Percentiles rank a stretch among this genome's conserved stretches.
Conservation (phyloP, 2,113 vertebrate species). For the Paralichthys olivaceus region DNA sequence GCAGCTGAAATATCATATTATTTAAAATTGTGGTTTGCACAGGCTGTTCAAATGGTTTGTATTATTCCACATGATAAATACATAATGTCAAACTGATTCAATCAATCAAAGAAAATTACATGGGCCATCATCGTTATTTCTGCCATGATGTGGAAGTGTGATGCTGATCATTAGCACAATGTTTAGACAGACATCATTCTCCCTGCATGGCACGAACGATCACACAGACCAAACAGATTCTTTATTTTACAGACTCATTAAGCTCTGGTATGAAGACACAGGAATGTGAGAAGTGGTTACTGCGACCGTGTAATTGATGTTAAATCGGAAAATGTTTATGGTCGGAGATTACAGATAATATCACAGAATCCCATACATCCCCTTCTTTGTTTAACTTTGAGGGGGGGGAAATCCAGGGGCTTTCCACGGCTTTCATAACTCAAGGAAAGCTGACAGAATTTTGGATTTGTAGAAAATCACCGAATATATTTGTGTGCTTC, state of each 20-base stretch:
- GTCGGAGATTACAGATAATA: slow-evolving; percentile 27
- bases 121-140: slow-evolving; percentile 10
- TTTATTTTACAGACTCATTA: slow-evolving; percentile 28
- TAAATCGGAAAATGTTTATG: slow-evolving; percentile 47
- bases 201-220: slow-evolving; percentile 3
- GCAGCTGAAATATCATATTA: not conserved
- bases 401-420: slow-evolving; percentile 26
- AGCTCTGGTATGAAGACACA: slow-evolving; percentile 4
- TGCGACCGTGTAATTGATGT: slow-evolving; percentile 39
- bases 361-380: slow-evolving; percentile 18
- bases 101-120: slow-evolving; percentile 38
- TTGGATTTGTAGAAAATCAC: slow-evolving; percentile 41
- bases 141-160: slow-evolving; percentile 24
- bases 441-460: slow-evolving; percentile 40
- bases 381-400: slow-evolving; percentile 48
- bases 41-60: not conserved
- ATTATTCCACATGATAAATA: slow-evolving; percentile 37
- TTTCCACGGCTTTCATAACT: slow-evolving; percentile 48
- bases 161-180: slow-evolving; percentile 27
- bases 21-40: slow-evolving; percentile 27
- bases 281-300: slow-evolving; percentile 23
- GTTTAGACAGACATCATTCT: slow-evolving; percentile 37
- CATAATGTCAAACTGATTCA: slow-evolving; percentile 50
- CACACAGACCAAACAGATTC: slow-evolving; percentile 15
- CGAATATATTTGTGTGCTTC: not conserved